Evolutionary conservation across 2,797 vertebrate species (phyloP), one percentile per base, ranked within the genome.

Genomic region (Poecilia velifera): DNA sequence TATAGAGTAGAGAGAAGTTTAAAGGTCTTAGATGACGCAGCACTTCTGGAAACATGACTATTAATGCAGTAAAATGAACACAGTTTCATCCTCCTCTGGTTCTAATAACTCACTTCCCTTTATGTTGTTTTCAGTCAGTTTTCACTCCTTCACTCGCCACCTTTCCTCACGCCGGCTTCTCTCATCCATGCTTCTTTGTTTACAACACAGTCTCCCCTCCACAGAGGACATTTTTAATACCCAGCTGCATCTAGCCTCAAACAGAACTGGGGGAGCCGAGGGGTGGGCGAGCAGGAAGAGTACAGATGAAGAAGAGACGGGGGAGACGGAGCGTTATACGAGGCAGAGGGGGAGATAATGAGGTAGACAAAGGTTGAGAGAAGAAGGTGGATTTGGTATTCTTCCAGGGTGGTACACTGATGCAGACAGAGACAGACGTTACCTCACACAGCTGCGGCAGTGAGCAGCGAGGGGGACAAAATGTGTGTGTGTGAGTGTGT

Each of bases 361-460:
- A 84, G 82, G 89, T 80, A 83, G 87, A 88, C 76, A 76, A 73
- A 72, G 79, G 79, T 77, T 76, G 88, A 81, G 81, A 84, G 84
- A 85, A 82, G 82, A 83, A 90, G 84, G 80, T 86, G 89, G 88
- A 84, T 90, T 88, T 91, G 85, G 91, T 92, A 90, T 92, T 92
- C 88, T 91, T 92, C 87, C 88, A 89, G 89, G 87, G 89, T 89
- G 90, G 90, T 89, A 84, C 85, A 87, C 86, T 87, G 88, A 90
- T 80, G 47, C 59, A 89, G 79, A 85, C 87, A 36, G 88, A 90
- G 93, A 92, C 95, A 94, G 93, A 93, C 89, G 92, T 93, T 95
- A 95, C 94, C 93, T 91, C 92, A 95, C 90, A 95, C 94, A 93
- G 94, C 95, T 94, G 93, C 94, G 93, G 88, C 93, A 93, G 87